Conservation (phyloP, 1,140 invertebrate species). For the Pachypeltis micranthus region DNA sequence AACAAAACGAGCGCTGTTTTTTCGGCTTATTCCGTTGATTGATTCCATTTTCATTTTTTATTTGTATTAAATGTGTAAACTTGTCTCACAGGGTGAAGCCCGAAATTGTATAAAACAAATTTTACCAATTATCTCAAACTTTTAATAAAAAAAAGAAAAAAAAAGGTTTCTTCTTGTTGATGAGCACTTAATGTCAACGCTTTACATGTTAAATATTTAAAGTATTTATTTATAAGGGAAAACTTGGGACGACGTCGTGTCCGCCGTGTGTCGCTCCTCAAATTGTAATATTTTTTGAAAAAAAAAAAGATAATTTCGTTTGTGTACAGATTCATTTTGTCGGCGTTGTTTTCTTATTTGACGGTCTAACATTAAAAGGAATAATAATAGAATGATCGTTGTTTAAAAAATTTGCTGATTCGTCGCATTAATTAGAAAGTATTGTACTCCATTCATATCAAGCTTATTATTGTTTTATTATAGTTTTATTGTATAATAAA, state of each 20-base stretch:
- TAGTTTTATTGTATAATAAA: conserved; percentile 10
- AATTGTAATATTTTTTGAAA: not conserved
- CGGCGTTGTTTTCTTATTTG: not conserved
- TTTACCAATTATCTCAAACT: not conserved
- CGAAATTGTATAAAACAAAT: not conserved
- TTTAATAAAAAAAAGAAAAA: not conserved
- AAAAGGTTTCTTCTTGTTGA: not conserved
- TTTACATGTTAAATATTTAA: conserved; percentile 16
- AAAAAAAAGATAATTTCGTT: not conserved
- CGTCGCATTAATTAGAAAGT: not conserved
- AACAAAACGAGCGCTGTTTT: conserved; percentile 12
- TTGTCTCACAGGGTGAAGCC: not conserved
- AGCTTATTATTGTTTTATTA: conserved; percentile 10
- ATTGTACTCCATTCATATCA: conserved; percentile 8
- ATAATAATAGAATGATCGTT: too few relatives aligned
- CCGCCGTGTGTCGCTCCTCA: not conserved
- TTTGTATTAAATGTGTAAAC: conserved; percentile 5
- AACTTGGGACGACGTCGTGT: not conserved
- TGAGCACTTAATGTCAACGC: conserved; percentile 19
- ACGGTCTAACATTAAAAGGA: not conserved
- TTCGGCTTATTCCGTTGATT: conserved; percentile 10
- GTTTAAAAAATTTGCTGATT: conserved; percentile 7
- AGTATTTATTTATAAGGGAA: conserved; percentile 3
- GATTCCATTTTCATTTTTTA: not conserved
- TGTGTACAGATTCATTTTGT: not conserved